Evolutionary conservation across 2,113 vertebrate genomes (phyloP).

Genomic region (Rousettus leschenaultii): DNA sequence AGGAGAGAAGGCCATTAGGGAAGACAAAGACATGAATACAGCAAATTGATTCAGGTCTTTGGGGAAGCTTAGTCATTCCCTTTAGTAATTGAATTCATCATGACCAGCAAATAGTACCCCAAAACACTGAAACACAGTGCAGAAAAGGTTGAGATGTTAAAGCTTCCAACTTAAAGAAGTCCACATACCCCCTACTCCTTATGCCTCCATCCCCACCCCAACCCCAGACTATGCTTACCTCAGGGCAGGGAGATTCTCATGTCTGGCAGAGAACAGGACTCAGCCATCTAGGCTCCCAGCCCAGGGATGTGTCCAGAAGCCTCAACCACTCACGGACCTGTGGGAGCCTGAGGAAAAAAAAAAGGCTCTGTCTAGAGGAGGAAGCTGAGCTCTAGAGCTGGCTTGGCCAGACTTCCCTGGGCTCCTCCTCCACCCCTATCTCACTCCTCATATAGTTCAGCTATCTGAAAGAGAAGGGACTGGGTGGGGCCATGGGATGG

Average conservation of each 20-base stretch:
- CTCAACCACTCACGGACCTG: no score
- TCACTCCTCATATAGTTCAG: slow-evolving; percentile 71
- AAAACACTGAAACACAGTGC: not conserved
- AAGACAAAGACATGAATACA: not conserved
- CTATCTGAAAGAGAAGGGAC: slow-evolving; percentile 78
- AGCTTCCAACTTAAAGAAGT: no score
- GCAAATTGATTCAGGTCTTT: not conserved
- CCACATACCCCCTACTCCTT: no score
- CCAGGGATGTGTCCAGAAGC: no score
- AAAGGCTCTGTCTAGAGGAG: not conserved
- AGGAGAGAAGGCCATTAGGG: not conserved
- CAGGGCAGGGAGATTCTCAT: no score
- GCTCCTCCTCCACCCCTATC: not conserved
- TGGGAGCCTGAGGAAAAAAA: not conserved
- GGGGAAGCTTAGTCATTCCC: not conserved
- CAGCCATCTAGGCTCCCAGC: not conserved
- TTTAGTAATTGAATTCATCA: not conserved
- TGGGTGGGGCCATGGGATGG: slow-evolving; percentile 88
- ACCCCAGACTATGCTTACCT: no score
- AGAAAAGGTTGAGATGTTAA: not conserved
- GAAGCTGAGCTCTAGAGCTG: not conserved
- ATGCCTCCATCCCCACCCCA: no score
- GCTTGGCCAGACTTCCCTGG: not conserved
- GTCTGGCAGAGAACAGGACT: no score
- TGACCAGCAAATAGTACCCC: not conserved